Evolutionary conservation across 2,797 vertebrate species (phyloP), one percentile per base, ranked within the genome.

Genomic region (Myiothlypis coronata): DNA sequence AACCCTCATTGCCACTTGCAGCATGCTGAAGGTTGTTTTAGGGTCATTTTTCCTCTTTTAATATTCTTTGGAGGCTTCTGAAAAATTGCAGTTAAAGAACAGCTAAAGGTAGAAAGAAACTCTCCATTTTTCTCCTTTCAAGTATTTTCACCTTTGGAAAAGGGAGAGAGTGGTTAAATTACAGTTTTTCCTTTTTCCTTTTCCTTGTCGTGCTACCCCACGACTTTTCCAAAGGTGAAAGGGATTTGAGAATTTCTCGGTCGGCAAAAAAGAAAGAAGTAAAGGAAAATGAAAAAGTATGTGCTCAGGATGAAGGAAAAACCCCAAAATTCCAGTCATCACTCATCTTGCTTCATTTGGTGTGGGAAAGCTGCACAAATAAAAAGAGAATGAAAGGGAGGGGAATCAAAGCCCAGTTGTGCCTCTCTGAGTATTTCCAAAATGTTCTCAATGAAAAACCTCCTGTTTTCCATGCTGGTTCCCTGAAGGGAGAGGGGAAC

Each of bases 201-300:
- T 93, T 91, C 82, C 84, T 89, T 83, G 89, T 87, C 5, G 0
- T 95, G 89, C 83, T 93, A 52, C 53, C 32, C 46, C 3, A 3
- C 72, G 84, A 64, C 65, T 93, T 93, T 95, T 94, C 90, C 87
- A 85, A 89, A 90, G 87, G 81, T 85, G 75, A 90, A 91, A 89
- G 53, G 75, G 68, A 92, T 85, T 87, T 94, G 75, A 89, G 87
- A 91, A 85, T 34, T 75, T 85, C 65, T 87, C 7, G 7, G 27
- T 52, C 12, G 60, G 60, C 23, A 65, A 71, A 82, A 87, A n/a
- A 69, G 21, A 89, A 84, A 83, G 26, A 78, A 87, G 55, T 23
- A 71, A 92, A 88, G 57, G 61, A 81, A 94, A 94, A 93, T 93
- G 79, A 94, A 92, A 71, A 90, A 92, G 53, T 68, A 57, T 64